phyloP scores from a whole-genome alignment of 2,888 invertebrate species.

The Amphipyra berbera region DNA sequence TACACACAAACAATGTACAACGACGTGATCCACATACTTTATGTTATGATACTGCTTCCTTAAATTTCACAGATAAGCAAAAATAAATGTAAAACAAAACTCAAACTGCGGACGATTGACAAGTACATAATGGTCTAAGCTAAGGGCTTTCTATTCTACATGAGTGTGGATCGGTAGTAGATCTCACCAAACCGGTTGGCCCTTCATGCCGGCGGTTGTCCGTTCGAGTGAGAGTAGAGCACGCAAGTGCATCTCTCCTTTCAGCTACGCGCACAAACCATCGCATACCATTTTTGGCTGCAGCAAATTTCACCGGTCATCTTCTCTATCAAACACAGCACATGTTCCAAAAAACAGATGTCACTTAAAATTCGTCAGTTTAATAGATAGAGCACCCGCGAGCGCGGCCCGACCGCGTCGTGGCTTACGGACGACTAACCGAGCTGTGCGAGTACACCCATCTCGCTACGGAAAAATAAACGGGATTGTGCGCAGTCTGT shows the following conservation, averaged over 20 bases:
- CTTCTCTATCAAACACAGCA: slow-evolving; percentile 79
- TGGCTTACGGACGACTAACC: slow-evolving; percentile 75
- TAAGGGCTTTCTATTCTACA: slow-evolving; percentile 69
- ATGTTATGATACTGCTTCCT: slow-evolving; percentile 23
- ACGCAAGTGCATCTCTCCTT: slow-evolving; percentile 81
- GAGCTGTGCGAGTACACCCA: slow-evolving; percentile 58
- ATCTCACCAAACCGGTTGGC: slow-evolving; percentile 89
- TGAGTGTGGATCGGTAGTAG: slow-evolving; percentile 73
- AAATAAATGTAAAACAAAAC: slow-evolving; percentile 49
- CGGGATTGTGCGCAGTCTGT: slow-evolving; percentile 75
- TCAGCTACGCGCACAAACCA: slow-evolving; percentile 77
- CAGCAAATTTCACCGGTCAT: slow-evolving; percentile 84
- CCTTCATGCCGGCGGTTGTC: slow-evolving; percentile 83
- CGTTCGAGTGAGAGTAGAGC: slow-evolving; percentile 75
- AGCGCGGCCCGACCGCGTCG: slow-evolving; percentile 67
- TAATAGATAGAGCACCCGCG: slow-evolving; percentile 44
- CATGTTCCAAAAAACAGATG: slow-evolving; percentile 75
- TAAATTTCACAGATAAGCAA: slow-evolving; percentile 16
- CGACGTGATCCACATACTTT: slow-evolving; percentile 27
- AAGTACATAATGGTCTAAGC: slow-evolving; percentile 52
- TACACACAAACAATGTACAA: slow-evolving; percentile 29
- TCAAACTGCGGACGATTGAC: slow-evolving; percentile 38
- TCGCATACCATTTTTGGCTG: slow-evolving; percentile 81
- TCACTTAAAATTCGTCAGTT: slow-evolving; percentile 54
- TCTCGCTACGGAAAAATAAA: slow-evolving; percentile 76